These are phyloP conservation scores for Leguminivora glycinivorella DNA, from an alignment of 1,140 invertebrate species.

Conservation along the genomic window DNA sequence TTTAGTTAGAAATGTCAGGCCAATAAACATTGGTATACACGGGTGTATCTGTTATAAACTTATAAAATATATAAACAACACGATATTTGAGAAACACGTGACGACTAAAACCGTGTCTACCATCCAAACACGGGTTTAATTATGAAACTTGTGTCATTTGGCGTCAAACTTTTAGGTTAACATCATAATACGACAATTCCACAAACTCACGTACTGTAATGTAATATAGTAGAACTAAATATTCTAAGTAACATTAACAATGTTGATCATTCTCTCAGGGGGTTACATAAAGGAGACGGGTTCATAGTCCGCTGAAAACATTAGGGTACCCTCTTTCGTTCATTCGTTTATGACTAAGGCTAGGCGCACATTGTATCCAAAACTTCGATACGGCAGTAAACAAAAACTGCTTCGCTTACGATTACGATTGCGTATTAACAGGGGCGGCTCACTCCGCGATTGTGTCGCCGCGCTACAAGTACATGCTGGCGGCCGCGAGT, in stretches of 20 bases:
- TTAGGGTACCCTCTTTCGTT: background rate
- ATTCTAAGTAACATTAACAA: background rate
- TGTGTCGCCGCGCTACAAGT: too few relatives aligned
- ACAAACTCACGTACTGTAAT: background rate
- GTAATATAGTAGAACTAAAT: background rate
- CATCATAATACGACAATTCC: background rate
- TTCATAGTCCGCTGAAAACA: constrained; percentile 9
- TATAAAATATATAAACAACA: background rate
- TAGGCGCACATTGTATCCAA: background rate
- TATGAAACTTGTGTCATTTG: background rate
- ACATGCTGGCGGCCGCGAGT: too few relatives aligned
- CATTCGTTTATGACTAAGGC: background rate
- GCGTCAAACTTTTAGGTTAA: background rate
- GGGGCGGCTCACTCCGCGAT: too few relatives aligned
- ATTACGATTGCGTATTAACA: too few relatives aligned
- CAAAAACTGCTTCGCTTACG: too few relatives aligned
- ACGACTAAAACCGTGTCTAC: background rate
- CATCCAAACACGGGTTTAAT: background rate
- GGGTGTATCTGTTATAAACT: background rate
- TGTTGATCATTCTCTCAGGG: background rate
- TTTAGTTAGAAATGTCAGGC: too few relatives aligned
- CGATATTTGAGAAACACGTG: background rate
- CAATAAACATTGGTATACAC: too few relatives aligned
- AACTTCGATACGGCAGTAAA: too few relatives aligned
- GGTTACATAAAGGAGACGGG: constrained; percentile 1